Evolutionary conservation across 2,113 vertebrate species (phyloP).

Genomic region (Pseudolaguvia tuberculata): DNA sequence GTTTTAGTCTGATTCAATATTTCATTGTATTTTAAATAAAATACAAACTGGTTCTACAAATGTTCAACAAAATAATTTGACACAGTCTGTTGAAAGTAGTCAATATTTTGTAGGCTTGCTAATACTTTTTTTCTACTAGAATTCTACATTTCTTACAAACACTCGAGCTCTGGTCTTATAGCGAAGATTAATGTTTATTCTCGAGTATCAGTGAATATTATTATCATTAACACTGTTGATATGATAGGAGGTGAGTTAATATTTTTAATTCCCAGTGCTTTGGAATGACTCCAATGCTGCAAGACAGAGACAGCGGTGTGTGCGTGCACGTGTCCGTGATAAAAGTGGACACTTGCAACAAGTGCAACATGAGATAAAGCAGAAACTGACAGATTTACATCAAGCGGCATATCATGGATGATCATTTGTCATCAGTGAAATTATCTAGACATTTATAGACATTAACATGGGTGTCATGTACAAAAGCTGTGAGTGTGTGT

Average conservation of each 20-base stretch:
- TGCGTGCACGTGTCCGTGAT: conserved; percentile 53
- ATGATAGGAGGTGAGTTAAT: conserved; percentile 27
- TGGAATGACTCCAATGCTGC: conserved; percentile 58
- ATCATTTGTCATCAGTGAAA: not conserved
- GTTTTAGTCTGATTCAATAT: not conserved
- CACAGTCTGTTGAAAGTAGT: not conserved
- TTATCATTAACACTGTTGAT: conserved; percentile 51
- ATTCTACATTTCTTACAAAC: too few species aligned
- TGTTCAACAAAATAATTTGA: not conserved
- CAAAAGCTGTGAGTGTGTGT: too few species aligned
- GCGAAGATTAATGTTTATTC: conserved; percentile 38
- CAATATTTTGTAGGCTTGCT: not conserved
- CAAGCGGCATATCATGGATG: not conserved
- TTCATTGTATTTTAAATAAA: not conserved
- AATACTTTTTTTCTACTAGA: too few species aligned
- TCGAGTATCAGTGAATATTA: conserved; percentile 35
- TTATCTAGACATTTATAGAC: not conserved
- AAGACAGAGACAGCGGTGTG: conserved; percentile 49
- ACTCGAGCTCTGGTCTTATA: not conserved
- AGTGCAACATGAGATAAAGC: conserved; percentile 3
- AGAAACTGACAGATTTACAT: too few species aligned
- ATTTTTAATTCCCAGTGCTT: conserved; percentile 45
- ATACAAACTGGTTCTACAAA: not conserved
- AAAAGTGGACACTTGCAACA: not conserved
- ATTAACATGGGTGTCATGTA: too few species aligned